phyloP scores from a whole-genome alignment of 2,888 invertebrate genomes.

The Eristalis tenax region DNA sequence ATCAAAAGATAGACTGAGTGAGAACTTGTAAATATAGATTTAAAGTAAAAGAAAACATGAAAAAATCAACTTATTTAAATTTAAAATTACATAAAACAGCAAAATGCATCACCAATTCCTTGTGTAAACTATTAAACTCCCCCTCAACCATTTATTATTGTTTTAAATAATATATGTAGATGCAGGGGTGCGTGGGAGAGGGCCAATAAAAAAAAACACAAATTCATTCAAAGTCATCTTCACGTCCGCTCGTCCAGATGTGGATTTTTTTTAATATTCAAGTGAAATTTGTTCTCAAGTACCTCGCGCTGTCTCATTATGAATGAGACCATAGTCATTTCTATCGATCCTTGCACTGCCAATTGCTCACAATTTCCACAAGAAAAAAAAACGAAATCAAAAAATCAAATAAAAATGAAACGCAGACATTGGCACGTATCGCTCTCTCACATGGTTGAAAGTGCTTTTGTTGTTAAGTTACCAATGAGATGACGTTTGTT shows the following conservation, averaged over 20 bases:
- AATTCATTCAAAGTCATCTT: too few relatives aligned
- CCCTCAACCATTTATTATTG: conserved; percentile 33
- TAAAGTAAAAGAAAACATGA: conserved; percentile 15
- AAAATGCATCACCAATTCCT: conserved; percentile 39
- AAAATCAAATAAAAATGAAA: background rate
- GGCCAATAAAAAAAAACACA: background rate
- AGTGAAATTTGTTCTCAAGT: conserved; percentile 1
- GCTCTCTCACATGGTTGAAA: background rate
- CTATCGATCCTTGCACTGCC: conserved; percentile 8
- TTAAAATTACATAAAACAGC: conserved; percentile 7
- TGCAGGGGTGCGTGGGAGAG: conserved; percentile 13
- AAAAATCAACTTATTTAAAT: conserved; percentile 21
- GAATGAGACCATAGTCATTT: conserved; percentile 4
- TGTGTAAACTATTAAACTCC: conserved; percentile 32
- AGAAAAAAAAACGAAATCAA: background rate
- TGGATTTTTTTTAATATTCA: background rate
- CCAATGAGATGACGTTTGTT: too few relatives aligned
- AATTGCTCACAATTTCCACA: background rate
- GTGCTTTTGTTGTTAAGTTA: too few relatives aligned
- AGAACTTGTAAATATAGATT: conserved; percentile 70
- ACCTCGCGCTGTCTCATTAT: background rate
- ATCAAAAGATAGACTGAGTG: conserved; percentile 72
- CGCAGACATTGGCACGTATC: background rate
- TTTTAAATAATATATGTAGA: conserved; percentile 49
- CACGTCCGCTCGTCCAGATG: too few relatives aligned